Evolutionary conservation across 2,888 invertebrate genomes (phyloP), one percentile per base, ranked within the genome.

Genomic region (Drosophila vallismaia): DNA sequence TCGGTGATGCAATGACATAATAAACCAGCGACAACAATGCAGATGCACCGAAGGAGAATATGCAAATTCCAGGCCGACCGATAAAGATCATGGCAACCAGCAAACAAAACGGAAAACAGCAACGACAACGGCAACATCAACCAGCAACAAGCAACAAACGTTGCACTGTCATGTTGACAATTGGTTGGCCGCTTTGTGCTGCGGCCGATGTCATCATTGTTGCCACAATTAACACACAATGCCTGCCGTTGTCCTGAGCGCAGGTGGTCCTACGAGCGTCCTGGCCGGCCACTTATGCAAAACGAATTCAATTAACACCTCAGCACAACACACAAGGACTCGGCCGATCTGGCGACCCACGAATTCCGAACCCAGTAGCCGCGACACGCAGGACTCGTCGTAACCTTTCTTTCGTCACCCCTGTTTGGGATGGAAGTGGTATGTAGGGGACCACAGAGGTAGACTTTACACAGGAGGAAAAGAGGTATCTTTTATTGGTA

Each of bases 271-370:
- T 45, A 1, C 19, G 24, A 40, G n/a, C n/a, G 36, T 36, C 36
- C 36, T 36, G 36, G n/a, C 40, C 28, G 14, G 28, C 79, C 83
- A 88, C 87, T 89, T 90, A 91, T 90, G 91, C 91, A 91, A 91
- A 91, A 89, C 89, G 91, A 90, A 91, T 91, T 91, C 91, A 91
- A 91, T 91, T 91, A 91, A 91, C 91, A 91, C 91, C 91, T 91
- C 71, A 58, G 79, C 79, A 68, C 75, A 76, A 86, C 19, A 19
- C 19, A 80, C 77, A 33, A 33, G 33, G 75, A 77, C 73, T 68
- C 71, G 66, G 50, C 69, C 44, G 46, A 50, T 70, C 50, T 49
- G 68, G 67, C 8, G 14, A 6, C 51, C 74, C 76, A 76, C 77
- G 79, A 67, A 68, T 58, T 68, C 50, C 42, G 69, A 46, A 28